Evolutionary conservation across 2,797 vertebrate genomes (phyloP).

Genomic region (Sebastes hubbsi): DNA sequence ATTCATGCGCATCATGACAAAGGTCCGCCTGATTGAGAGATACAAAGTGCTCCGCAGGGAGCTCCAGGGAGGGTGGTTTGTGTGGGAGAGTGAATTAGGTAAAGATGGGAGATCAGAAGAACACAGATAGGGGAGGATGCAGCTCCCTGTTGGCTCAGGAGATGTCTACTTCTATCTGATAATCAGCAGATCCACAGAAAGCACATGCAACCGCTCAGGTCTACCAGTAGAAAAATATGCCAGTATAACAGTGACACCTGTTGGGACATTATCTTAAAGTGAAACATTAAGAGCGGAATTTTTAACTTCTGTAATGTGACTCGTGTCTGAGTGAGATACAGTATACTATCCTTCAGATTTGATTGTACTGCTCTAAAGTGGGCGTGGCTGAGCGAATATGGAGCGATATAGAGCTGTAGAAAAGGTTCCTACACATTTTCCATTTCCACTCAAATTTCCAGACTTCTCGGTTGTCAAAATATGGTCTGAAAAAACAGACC

Average conservation of each 20-base stretch:
- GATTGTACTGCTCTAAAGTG: not conserved
- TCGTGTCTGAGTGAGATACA: not conserved
- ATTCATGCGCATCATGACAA: constrained; percentile 59
- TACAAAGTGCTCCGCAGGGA: constrained; percentile 46
- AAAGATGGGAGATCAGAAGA: constrained; percentile 60
- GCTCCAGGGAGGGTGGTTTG: constrained; percentile 35
- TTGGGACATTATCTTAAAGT: not conserved
- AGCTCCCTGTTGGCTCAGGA: constrained; percentile 55
- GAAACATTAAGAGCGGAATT: not conserved
- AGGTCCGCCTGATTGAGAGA: constrained; percentile 64
- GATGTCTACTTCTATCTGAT: constrained; percentile 53
- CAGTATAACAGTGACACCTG: constrained; percentile 14
- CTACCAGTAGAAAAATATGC: constrained; percentile 4
- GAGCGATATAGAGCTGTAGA: not conserved
- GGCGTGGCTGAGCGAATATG: not conserved
- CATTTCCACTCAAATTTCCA: too few relatives aligned
- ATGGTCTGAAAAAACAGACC: too few relatives aligned
- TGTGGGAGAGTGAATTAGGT: constrained; percentile 53
- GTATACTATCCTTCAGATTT: constrained; percentile 2
- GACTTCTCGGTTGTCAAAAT: too few relatives aligned
- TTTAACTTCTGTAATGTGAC: not conserved
- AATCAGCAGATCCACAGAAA: constrained; percentile 62
- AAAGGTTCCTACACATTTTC: too few relatives aligned
- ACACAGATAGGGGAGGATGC: constrained; percentile 47
- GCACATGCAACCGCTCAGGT: constrained; percentile 10